phyloP scores from a whole-genome alignment of 2,113 vertebrate species.

The Phyllostomus hastatus region DNA sequence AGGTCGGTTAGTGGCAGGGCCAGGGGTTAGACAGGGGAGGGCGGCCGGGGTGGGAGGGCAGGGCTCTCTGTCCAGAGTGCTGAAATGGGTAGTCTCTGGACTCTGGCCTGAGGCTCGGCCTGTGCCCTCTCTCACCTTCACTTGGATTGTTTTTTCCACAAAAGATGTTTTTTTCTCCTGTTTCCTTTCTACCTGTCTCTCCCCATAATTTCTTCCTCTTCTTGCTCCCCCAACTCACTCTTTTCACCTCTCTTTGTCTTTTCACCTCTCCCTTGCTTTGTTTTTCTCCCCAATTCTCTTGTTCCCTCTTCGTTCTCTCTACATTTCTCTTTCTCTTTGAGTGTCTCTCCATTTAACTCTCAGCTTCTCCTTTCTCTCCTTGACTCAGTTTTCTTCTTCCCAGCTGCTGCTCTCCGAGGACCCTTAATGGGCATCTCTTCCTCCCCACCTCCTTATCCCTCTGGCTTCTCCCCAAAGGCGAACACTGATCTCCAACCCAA shows the following conservation, averaged over 20 bases:
- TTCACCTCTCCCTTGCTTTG: not conserved
- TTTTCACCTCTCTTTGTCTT: not conserved
- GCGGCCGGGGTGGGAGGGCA: no score
- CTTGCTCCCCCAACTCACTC: not conserved
- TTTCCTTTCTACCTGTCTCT: not conserved
- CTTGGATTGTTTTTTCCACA: not conserved
- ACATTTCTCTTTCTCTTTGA: not conserved
- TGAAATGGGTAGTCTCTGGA: not conserved
- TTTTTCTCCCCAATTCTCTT: not conserved
- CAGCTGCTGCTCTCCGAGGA: not conserved
- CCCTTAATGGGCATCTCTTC: no score
- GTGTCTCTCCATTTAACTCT: not conserved
- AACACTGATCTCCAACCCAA: not conserved
- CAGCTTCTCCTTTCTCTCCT: not conserved
- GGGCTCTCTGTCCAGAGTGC: constrained; percentile 53
- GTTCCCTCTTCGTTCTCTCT: not conserved
- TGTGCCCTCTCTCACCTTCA: not conserved
- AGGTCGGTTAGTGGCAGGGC: not conserved
- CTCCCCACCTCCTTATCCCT: not conserved
- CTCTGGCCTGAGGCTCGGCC: fast-evolving
- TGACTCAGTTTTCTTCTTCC: not conserved
- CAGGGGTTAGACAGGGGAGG: fast-evolving
- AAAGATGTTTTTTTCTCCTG: not conserved
- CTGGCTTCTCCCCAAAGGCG: not conserved
- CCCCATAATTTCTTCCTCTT: not conserved